These are phyloP conservation scores for Capitulum mitella DNA, from an alignment of 2,888 invertebrate genomes.

Conservation along the genomic window DNA sequence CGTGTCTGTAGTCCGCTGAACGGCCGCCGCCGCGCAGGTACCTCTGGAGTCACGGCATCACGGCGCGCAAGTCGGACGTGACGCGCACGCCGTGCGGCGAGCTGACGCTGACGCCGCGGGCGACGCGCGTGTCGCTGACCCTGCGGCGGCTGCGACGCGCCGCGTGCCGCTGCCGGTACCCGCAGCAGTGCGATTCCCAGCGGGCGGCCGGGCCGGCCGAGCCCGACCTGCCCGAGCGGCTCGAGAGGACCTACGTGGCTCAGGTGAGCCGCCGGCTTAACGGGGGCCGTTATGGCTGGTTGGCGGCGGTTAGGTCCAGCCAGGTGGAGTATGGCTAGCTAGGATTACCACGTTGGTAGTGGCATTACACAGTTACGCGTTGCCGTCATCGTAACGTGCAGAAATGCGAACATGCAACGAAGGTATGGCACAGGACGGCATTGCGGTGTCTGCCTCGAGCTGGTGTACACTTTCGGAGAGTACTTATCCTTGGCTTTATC, in stretches of 20 bases:
- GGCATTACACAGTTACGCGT: too few species aligned
- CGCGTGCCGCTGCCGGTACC: conserved; percentile 38
- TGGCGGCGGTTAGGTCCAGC: too few species aligned
- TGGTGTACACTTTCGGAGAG: too few species aligned
- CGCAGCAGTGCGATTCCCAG: neutral
- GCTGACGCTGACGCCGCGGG: conserved; percentile 51
- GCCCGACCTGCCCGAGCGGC: neutral
- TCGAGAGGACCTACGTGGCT: neutral
- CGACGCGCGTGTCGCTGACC: conserved; percentile 71
- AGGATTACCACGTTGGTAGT: too few species aligned
- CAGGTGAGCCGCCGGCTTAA: neutral
- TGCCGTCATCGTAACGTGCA: too few species aligned
- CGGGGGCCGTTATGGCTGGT: too few species aligned
- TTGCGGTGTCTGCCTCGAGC: too few species aligned
- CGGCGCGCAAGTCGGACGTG: conserved; percentile 70
- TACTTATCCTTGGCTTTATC: too few species aligned
- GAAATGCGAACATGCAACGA: too few species aligned
- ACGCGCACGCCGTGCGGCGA: conserved; percentile 51
- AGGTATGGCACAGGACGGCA: too few species aligned
- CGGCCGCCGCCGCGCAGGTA: conserved; percentile 49
- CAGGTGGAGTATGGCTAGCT: too few species aligned
- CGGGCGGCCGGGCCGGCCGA: neutral
- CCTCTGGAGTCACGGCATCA: conserved; percentile 81
- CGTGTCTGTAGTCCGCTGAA: neutral
- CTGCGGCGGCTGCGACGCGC: conserved; percentile 59